Evolutionary conservation across 1,140 invertebrate genomes (phyloP).

Genomic region (Drosophila rufa): DNA sequence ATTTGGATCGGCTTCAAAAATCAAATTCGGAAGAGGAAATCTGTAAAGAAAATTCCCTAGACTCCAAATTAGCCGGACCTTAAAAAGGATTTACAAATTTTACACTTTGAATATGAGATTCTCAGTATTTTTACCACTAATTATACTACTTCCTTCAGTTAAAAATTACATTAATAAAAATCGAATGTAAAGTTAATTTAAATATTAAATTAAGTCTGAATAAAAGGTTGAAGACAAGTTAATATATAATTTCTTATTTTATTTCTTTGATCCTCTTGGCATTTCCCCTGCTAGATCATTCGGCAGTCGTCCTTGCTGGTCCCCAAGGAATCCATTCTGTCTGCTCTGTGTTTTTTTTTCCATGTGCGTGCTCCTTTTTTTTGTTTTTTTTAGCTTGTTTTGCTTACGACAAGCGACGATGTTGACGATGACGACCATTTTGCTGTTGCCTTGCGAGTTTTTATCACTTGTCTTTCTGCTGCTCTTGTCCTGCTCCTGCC

Average conservation of each 20-base stretch:
- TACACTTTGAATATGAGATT: not conserved
- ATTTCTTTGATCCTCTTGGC: no score
- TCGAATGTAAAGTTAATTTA: no score
- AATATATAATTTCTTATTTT: not conserved
- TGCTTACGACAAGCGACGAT: constrained; percentile 46
- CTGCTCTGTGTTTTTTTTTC: not conserved
- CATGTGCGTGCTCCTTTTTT: not conserved
- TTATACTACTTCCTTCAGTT: no score
- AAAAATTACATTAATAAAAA: no score
- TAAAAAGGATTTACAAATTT: no score
- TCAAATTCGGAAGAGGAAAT: not conserved
- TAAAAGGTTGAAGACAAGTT: no score
- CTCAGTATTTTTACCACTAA: no score
- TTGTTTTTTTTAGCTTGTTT: constrained; percentile 34
- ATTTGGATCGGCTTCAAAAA: not conserved
- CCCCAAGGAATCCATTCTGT: not conserved
- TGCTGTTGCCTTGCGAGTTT: constrained; percentile 49
- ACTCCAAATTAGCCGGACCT: no score
- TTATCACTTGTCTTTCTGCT: constrained; percentile 24
- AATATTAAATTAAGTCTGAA: no score
- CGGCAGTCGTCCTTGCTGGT: constrained; percentile 4
- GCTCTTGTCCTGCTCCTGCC: not conserved
- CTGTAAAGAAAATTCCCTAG: not conserved
- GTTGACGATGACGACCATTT: constrained; percentile 64
- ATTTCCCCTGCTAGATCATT: not conserved